phyloP scores from a whole-genome alignment of 2,888 invertebrate species.

The Zeuzera pyrina region DNA sequence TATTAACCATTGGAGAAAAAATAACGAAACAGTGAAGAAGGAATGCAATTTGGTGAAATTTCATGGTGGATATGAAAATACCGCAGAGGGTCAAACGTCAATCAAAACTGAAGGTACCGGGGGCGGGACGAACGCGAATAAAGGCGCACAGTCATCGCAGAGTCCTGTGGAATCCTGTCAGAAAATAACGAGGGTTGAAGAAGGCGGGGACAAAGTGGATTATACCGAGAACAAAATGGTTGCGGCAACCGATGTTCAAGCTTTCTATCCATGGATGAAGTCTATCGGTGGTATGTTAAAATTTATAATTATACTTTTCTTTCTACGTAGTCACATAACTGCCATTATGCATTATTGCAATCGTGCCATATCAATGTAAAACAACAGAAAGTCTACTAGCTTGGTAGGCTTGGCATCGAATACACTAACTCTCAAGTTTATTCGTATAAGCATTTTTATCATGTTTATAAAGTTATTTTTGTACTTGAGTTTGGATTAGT shows the following conservation, averaged over 20 bases:
- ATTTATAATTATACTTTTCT: conserved; percentile 7
- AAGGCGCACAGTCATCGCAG: conserved; percentile 53
- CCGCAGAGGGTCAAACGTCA: conserved; percentile 43
- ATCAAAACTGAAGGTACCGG: conserved; percentile 43
- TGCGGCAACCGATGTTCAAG: conserved; percentile 45
- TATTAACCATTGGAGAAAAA: conserved; percentile 51
- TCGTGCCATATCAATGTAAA: too few relatives aligned
- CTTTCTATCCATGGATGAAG: conserved; percentile 76
- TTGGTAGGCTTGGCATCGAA: too few relatives aligned
- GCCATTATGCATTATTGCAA: too few relatives aligned
- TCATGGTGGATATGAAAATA: conserved; percentile 52
- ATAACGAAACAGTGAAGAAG: conserved; percentile 34
- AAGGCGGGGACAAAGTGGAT: conserved; percentile 62
- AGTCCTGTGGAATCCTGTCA: conserved; percentile 49
- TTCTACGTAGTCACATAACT: too few relatives aligned
- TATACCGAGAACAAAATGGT: conserved; percentile 60
- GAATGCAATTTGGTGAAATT: conserved; percentile 62
- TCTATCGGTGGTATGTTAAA: conserved; percentile 48
- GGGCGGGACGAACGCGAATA: conserved; percentile 40
- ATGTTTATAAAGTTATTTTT: conserved; percentile 4
- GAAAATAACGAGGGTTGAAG: conserved; percentile 60
- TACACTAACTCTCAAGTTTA: too few relatives aligned
- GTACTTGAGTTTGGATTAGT: conserved; percentile 8
- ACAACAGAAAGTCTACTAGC: too few relatives aligned
- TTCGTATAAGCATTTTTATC: too few relatives aligned